Evolutionary conservation across 2,113 vertebrate genomes (phyloP), one percentile per base, ranked within the genome.

Genomic region (Protomyctophum bolini): DNA sequence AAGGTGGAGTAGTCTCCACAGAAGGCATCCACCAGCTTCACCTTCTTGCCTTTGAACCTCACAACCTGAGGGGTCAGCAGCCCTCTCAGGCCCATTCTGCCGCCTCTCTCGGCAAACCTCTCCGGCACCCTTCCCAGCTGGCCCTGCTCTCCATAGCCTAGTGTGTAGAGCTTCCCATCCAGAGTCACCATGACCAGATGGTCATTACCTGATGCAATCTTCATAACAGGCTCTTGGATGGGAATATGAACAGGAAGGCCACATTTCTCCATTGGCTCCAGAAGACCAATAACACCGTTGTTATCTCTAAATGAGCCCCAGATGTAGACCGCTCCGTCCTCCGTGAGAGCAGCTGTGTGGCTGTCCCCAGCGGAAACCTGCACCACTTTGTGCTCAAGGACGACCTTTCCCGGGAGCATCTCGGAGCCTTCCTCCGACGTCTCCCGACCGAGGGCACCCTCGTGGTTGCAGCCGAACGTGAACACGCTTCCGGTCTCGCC

Each of bases 251-350:
- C 66, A 0, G 98, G 98, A 15, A 92, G 1, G 0, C 77, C 46
- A 75, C 94, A 95, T 0, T 90, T 94, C 86, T 97, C 95, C 94
- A 96, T 92, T 28, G 96, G 94, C 73, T 98, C 96, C 84, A 99
- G 81, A 55, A 99, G 92, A 15, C 98, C 98, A 0, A 99, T 99
- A 41, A 98, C 95, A n/a, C 98, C 97, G 0, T 94, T 98, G 85
- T 96, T 98, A 83, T 99, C 98, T 95, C 97, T 94, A 90, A 98
- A 99, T 10, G 96, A 95, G 68, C 98, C 98, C 96, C 97, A 99
- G 61, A 97, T 83, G 69, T 96, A 99, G 12, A 99, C 96, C 0
- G 75, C 72, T 55, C 98, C 98, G 0, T 96, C 94, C 3, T 97
- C 95, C 0, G 96, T 95, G 75, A 99, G 93, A 0, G 95, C 97